A percentile compares a stretch with the other conserved stretches of the same genome.
Evolutionary conservation across 64 coral and sea anemone genomes (phyloP).

Genomic region (Exaiptasia diaphana): DNA sequence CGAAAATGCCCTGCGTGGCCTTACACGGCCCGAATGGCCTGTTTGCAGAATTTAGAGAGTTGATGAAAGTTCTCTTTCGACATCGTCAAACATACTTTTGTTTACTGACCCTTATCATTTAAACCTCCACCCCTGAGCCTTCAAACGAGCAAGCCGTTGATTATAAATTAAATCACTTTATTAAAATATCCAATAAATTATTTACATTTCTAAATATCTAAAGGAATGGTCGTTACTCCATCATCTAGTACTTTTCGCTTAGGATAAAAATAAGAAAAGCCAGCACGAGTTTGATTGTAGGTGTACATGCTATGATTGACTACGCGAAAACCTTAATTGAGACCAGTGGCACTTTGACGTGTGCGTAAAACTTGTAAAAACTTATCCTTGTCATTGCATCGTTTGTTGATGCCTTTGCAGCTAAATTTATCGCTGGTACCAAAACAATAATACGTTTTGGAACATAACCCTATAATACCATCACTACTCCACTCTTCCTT

Average conservation of each 20-base stretch:
- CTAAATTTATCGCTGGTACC: constrained; percentile 10
- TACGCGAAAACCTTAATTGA: neutral
- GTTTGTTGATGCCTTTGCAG: constrained; percentile 9
- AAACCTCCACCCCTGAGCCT: too few relatives aligned
- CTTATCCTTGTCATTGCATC: neutral
- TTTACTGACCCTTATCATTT: too few relatives aligned
- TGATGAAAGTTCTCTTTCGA: too few relatives aligned
- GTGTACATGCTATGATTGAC: neutral
- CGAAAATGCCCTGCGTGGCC: too few relatives aligned
- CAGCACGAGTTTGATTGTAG: neutral
- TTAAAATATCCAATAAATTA: too few relatives aligned
- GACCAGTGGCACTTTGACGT: neutral
- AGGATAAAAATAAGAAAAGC: constrained; percentile 34
- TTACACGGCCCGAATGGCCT: too few relatives aligned
- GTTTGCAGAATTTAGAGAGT: too few relatives aligned
- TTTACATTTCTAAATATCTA: constrained; percentile 64
- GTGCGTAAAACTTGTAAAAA: constrained; percentile 7
- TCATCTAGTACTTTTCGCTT: constrained; percentile 51
- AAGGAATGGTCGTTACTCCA: constrained; percentile 34
- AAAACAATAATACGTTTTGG: constrained; percentile 25
- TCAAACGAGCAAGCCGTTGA: too few relatives aligned
- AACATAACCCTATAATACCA: constrained; percentile 14
- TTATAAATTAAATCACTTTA: too few relatives aligned
- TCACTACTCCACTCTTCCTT: neutral
- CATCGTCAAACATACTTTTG: too few relatives aligned